Base-by-base conservation (phyloP, 2,113 vertebrate genomes). In the Phyllostomus hastatus region DNA sequence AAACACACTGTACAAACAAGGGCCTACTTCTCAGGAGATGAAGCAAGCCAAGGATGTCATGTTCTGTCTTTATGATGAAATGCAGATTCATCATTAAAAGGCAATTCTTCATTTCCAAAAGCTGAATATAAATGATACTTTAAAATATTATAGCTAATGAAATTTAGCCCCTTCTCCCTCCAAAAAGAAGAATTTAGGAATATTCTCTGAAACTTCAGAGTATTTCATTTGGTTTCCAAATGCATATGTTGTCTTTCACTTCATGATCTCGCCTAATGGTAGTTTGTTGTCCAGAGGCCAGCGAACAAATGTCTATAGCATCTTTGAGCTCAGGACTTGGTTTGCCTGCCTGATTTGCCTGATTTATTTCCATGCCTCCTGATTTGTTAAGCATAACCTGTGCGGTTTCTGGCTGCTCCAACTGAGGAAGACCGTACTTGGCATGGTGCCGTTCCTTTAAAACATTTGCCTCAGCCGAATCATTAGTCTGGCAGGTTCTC, bases 1-100 rank as follows among this genome's bases (percentile, higher is more conserved):
- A 93, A 96, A 95, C 70, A 61, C 28, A 84, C n/a, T 76, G 38
- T 31, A 81, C 94, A 92, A 88, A 97, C 28, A 85, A 95, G 91
- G 57, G 24, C 64, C 64, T 72, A 14, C 85, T 88, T 81, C 95
- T 97, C 43, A 24, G 61, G 94, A 96, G 95, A 96, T 61, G 90
- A 80, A 54, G 81, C 48, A 85, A 95, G 94, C 90, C 90, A 91
- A 89, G n/a, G 72, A 94, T 86, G 96, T 96, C 90, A 85, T 75
- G 64, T 86, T 97, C 85, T 82, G 89, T 97, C 91, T 96, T 89
- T 85, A 88, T 89, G 97, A 98, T 94, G 96, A 97, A 96, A 95
- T 96, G 91, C 96, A 98, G 96, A 97, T 96, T 97, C 90, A 81
- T 94, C 88, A 83, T 92, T 87, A 94, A 97, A 97, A 96, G 85